Percentiles rank a stretch among this genome's conserved stretches.
Evolutionary conservation across 2,797 vertebrate genomes (phyloP).

Genomic region (Cichlasoma orientale): DNA sequence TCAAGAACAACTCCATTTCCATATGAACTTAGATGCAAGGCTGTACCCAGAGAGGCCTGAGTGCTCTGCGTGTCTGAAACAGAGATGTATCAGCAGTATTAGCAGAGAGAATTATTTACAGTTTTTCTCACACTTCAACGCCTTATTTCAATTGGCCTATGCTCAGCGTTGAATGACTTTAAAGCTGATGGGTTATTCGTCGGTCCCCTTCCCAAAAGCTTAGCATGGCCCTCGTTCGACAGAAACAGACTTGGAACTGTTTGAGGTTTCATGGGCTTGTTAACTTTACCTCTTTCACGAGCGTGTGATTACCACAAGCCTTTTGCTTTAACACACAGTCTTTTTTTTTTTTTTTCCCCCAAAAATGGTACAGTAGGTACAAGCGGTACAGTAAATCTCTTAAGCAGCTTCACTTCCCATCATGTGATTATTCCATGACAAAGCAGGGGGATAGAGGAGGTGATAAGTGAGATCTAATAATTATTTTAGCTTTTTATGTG

Average conservation of each 20-base stretch:
- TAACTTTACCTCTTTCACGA: slow-evolving; percentile 67
- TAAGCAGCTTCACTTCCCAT: slow-evolving; percentile 30
- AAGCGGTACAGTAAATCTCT: slow-evolving; percentile 21
- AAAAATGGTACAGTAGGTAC: neutral
- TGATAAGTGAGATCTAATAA: slow-evolving; percentile 27
- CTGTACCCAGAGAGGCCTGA: slow-evolving; percentile 4
- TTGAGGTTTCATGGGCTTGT: slow-evolving; percentile 55
- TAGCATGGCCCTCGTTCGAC: slow-evolving; percentile 19
- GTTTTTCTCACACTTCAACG: slow-evolving; percentile 28
- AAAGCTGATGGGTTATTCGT: slow-evolving; percentile 51
- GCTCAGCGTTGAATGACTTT: slow-evolving; percentile 6
- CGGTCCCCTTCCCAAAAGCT: slow-evolving; percentile 32
- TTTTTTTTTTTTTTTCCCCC: slow-evolving; percentile 24
- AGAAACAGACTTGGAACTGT: slow-evolving; percentile 49
- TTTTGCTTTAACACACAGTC: slow-evolving; percentile 58
- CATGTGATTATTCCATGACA: slow-evolving; percentile 27
- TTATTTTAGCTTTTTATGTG: slow-evolving; percentile 41
- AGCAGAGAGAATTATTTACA: slow-evolving; percentile 43
- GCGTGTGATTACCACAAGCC: slow-evolving; percentile 68
- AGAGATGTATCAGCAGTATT: slow-evolving; percentile 20
- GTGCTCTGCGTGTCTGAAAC: neutral
- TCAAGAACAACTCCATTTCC: slow-evolving; percentile 57
- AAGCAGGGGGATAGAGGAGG: neutral
- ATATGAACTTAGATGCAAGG: slow-evolving; percentile 35
- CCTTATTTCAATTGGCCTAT: slow-evolving; percentile 50